Conservation (phyloP, 2,113 vertebrate genomes). For the Myxocyprinus asiaticus region DNA sequence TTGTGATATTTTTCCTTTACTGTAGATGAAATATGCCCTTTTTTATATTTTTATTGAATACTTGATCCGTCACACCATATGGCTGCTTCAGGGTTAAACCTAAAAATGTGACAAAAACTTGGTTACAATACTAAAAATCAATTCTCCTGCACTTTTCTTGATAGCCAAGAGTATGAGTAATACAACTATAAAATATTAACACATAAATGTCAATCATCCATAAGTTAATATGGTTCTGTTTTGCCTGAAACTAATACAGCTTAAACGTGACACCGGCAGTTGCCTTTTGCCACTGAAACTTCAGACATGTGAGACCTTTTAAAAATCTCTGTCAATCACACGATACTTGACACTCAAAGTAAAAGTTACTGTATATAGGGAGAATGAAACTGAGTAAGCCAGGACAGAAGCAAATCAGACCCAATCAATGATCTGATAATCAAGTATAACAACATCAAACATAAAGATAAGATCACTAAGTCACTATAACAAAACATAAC, state of each 20-base stretch:
- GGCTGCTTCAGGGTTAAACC: neutral
- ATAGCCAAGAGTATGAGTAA: neutral
- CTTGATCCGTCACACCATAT: too few species aligned
- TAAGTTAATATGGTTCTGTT: neutral
- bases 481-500: too few species aligned
- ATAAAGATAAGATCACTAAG: too few species aligned
- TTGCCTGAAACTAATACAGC: neutral
- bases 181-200: neutral
- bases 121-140: neutral
- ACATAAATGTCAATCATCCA: conserved; percentile 1
- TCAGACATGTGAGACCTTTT: conserved; percentile 6
- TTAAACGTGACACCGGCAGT: conserved; percentile 5
- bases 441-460: neutral
- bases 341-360: neutral
- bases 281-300: conserved; percentile 9
- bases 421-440: neutral
- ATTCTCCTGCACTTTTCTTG: neutral
- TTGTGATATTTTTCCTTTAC: too few species aligned
- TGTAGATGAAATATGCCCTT: too few species aligned
- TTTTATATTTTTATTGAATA: too few species aligned
- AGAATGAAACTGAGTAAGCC: neutral
- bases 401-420: neutral
- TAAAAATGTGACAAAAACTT: neutral
- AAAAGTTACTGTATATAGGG: neutral
- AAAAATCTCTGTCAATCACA: conserved; percentile 16